Evolutionary conservation across 92 coral and sea anemone genomes (phyloP).

Genomic region (Epizoanthus ramosus): DNA sequence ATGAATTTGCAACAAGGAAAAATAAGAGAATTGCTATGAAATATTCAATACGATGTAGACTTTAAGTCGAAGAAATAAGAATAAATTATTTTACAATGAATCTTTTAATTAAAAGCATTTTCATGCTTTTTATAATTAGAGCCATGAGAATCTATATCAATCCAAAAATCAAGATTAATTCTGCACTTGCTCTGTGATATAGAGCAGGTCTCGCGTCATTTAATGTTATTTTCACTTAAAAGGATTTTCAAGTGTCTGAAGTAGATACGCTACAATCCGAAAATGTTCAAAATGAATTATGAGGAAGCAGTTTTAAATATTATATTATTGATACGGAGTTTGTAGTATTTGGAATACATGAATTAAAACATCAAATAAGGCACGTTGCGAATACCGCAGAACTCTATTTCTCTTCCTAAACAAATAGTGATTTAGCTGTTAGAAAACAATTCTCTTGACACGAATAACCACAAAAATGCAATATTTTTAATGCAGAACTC

Average conservation of each 20-base stretch:
- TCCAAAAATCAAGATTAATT: background rate
- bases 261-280: background rate
- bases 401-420: slow-evolving; percentile 15
- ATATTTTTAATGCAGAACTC: background rate
- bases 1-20: background rate
- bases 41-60: slow-evolving; percentile 10
- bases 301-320: background rate
- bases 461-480: background rate
- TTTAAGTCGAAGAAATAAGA: background rate
- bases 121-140: slow-evolving; percentile 3
- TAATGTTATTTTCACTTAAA: background rate
- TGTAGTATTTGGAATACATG: background rate
- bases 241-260: background rate
- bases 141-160: background rate
- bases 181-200: too few species aligned
- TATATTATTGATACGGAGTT: background rate
- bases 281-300: background rate
- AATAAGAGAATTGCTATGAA: background rate
- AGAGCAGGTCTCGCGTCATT: too few species aligned
- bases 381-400: background rate
- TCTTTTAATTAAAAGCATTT: slow-evolving; percentile 22
- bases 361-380: background rate
- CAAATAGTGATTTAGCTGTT: slow-evolving; percentile 8
- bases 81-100: slow-evolving; percentile 13
- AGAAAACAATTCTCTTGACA: background rate